Conservation (phyloP, 1,140 invertebrate genomes). For the Panulirus ornatus region DNA sequence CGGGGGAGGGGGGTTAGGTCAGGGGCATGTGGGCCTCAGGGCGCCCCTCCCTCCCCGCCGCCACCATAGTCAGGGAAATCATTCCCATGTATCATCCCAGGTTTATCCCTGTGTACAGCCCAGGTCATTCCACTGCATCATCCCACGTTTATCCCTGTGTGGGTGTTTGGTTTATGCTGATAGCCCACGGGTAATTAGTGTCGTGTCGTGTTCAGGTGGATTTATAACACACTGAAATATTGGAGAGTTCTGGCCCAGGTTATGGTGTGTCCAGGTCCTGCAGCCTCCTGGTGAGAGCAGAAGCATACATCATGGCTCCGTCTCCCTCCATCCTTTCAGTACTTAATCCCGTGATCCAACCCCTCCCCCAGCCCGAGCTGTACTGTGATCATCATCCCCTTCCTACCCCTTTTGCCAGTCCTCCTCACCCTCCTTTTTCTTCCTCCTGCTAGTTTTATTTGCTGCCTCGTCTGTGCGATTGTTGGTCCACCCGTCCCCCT, state of each 20-base stretch:
- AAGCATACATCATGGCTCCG: neutral
- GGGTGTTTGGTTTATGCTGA: neutral
- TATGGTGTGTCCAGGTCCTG: neutral
- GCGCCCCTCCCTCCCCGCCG: no score
- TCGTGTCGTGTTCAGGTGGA: neutral
- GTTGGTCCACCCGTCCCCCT: neutral
- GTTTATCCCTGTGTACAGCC: no score
- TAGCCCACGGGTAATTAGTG: neutral
- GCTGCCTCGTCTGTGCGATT: no score
- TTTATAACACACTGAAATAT: neutral
- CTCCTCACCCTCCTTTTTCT: neutral
- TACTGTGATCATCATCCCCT: neutral
- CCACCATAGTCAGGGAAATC: no score
- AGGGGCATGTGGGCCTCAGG: no score
- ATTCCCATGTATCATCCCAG: no score
- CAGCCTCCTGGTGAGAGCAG: no score
- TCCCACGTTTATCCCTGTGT: neutral
- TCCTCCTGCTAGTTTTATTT: neutral
- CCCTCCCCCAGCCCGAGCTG: neutral
- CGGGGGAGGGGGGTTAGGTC: no score
- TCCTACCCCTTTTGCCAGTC: neutral
- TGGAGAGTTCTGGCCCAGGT: neutral
- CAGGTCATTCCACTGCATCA: no score
- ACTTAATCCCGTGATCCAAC: neutral
- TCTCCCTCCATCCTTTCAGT: constrained; percentile 29